Evolutionary conservation across 92 coral and sea anemone genomes (phyloP), one percentile per base, ranked within the genome.

Genomic region (Scolanthus callimorphus): DNA sequence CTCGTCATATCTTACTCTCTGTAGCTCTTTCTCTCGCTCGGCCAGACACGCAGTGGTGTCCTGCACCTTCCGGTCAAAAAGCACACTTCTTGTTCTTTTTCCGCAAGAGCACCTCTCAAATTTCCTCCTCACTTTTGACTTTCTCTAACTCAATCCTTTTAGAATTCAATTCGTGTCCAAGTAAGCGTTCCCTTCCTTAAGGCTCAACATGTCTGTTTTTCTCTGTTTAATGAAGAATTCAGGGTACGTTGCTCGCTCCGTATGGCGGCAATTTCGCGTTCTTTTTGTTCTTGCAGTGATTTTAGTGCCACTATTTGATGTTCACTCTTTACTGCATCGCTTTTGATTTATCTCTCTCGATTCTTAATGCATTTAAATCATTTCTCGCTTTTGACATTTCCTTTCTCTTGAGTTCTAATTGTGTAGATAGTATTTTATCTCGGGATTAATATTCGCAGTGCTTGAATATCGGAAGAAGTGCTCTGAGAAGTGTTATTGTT

Each of bases 21-120:
- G 47, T 25, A 69, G 34, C 39, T 58, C 67, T 15, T 50, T 15
- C 15, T 49, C 39, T 38, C 59, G 24, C 15, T 21, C 0, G 66
- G n/a, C n/a, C n/a, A n/a, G n/a, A n/a, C n/a, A n/a, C n/a, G n/a
- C n/a, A n/a, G n/a, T n/a, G n/a, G n/a, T n/a, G n/a, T n/a, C n/a
- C n/a, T n/a, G n/a, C n/a, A n/a, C n/a, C n/a, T n/a, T n/a, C n/a
- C n/a, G n/a, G n/a, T n/a, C n/a, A n/a, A n/a, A n/a, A n/a, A n/a
- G n/a, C n/a, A n/a, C n/a, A 86, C 62, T 59, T 86, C 85, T 29
- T 65, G 63, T 26, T 77, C 85, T 28, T 82, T 81, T 44, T 70
- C 63, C 28, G 63, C 20, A 1, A 78, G 57, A 0, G 82, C 84
- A 2, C 69, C 86, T 49, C 79, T 55, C 51, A 87, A 49, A 8